Evolutionary conservation across 2,888 invertebrate genomes (phyloP).

Genomic region (Hermaeophaga mercurialis): DNA sequence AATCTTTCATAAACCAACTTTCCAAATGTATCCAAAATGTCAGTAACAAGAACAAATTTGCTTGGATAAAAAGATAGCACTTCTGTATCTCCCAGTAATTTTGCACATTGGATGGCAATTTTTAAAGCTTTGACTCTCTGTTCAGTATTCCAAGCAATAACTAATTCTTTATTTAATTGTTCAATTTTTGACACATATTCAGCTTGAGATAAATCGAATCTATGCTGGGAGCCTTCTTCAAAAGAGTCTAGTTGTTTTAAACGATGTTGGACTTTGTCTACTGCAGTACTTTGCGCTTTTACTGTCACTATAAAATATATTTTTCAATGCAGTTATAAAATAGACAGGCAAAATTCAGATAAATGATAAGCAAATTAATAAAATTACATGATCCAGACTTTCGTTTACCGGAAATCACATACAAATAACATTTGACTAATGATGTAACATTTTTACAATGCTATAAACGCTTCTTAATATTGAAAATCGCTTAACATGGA

Average conservation of each 20-base stretch:
- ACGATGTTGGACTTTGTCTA: slow-evolving; percentile 87
- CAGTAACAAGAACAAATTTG: slow-evolving; percentile 95
- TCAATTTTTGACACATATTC: slow-evolving; percentile 83
- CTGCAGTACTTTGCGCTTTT: slow-evolving; percentile 79
- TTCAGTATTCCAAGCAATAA: slow-evolving; percentile 91
- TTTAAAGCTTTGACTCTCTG: slow-evolving; percentile 94
- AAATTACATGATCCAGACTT: too few species aligned
- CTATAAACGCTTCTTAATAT: too few species aligned
- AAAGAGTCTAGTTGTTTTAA: slow-evolving; percentile 94
- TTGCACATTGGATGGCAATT: slow-evolving; percentile 96
- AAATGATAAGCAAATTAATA: too few species aligned
- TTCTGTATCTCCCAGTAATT: slow-evolving; percentile 85
- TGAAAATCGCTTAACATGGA: too few species aligned
- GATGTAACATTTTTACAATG: too few species aligned
- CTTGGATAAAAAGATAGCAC: slow-evolving; percentile 97
- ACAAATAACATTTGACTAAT: too few species aligned
- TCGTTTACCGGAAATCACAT: too few species aligned
- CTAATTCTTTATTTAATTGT: slow-evolving; percentile 88
- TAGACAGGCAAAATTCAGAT: too few species aligned
- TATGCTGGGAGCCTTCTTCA: slow-evolving; percentile 86
- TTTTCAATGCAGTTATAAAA: too few species aligned
- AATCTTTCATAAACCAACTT: slow-evolving; percentile 86
- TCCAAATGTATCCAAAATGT: slow-evolving; percentile 94
- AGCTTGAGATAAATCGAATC: slow-evolving; percentile 83
- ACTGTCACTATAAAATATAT: slow-evolving; percentile 68